Evolutionary conservation across 2,888 invertebrate genomes (phyloP), one percentile per base, ranked within the genome.

Genomic region (Hypolimnas misippus): DNA sequence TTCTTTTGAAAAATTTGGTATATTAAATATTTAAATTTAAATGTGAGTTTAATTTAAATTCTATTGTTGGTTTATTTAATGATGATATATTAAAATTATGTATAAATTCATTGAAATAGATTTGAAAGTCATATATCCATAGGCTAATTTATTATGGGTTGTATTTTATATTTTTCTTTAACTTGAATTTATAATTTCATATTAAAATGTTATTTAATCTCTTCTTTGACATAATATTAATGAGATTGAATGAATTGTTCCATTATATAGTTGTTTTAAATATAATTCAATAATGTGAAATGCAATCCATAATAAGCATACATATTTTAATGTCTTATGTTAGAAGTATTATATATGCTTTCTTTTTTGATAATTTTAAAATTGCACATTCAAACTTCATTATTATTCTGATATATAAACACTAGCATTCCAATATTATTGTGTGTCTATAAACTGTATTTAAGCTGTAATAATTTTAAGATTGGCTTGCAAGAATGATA

Each of bases 341-440:
- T 25, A 16, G 16, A 17, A 16, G 16, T 1, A 8, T 7, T 42
- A 5, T 8, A 16, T 42, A 42, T 42, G 7, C 0, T 16, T 42
- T 40, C 2, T 14, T 16, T 42, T 42, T 42, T 44, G 17, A 44
- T 44, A 19, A 25, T n/a, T 25, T 21, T 42, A 8, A 17, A 17
- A 42, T 17, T 21, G 14, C 14, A 49, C 14, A n/a, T 49, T 14
- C 19, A 46, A 46, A 19, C 10, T n/a, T n/a, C 12, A 46, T 46
- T 7, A 42, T 52, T 42, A 14, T 52, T 42, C n/a, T 58, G 33
- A 58, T 31, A 58, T 52, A 14, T 52, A 58, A 19, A 19, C 44
- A 51, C 51, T 52, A 33, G 33, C 58, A 58, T 58, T 58, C 58
- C 58, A 58, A 58, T 49, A 29, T 29, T 46, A 29, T 21, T 21